phyloP scores from a whole-genome alignment of 2,797 vertebrate species.

The Toxotes lorentzi region DNA sequence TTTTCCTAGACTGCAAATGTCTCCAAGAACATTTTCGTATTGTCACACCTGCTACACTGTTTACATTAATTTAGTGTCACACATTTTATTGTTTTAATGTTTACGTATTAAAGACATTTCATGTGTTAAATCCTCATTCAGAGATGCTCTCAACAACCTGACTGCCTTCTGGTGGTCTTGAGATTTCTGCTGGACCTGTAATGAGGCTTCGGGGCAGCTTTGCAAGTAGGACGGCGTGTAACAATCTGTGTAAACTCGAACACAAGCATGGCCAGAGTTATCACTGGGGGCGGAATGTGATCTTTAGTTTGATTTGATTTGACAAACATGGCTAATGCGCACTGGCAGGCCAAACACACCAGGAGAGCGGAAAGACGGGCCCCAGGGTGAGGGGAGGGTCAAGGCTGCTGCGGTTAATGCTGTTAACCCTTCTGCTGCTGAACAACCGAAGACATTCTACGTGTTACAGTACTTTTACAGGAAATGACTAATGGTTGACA shows the following conservation, averaged over 20 bases:
- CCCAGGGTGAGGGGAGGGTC: slow-evolving; percentile 64
- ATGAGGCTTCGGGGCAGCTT: slow-evolving; percentile 24
- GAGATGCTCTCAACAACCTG: neutral
- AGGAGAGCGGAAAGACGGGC: slow-evolving; percentile 72
- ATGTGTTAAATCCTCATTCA: neutral
- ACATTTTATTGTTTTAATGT: neutral
- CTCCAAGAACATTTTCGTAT: neutral
- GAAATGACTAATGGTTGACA: slow-evolving; percentile 5
- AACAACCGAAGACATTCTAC: neutral
- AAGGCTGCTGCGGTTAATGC: slow-evolving; percentile 43
- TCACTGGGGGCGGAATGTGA: slow-evolving; percentile 60
- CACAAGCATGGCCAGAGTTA: slow-evolving; percentile 50
- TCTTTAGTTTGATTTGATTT: slow-evolving; percentile 78
- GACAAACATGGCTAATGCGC: slow-evolving; percentile 71
- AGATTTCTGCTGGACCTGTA: neutral
- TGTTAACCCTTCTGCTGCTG: slow-evolving; percentile 68
- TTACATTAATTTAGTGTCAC: neutral
- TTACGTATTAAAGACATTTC: neutral
- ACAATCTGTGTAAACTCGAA: slow-evolving; percentile 44
- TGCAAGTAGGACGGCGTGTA: slow-evolving; percentile 11
- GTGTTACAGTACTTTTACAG: slow-evolving; percentile 15
- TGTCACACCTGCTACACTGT: neutral
- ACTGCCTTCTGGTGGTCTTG: slow-evolving; percentile 4
- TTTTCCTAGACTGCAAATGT: neutral
- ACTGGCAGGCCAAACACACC: slow-evolving; percentile 71